phyloP scores from a whole-genome alignment of 2,888 invertebrate species.

The Meiosimyza decipiens region DNA sequence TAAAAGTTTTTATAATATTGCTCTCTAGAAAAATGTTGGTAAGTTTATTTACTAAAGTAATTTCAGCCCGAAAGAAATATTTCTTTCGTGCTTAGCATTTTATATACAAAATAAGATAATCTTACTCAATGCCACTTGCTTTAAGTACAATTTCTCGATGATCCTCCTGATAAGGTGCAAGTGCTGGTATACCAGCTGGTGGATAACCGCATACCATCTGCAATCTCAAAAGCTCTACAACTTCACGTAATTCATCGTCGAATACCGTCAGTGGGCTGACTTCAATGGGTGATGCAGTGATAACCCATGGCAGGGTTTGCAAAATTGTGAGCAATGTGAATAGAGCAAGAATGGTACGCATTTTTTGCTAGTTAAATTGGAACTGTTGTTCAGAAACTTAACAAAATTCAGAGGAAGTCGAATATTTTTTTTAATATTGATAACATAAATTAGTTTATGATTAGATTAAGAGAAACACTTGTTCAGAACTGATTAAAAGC shows the following conservation, averaged over 20 bases:
- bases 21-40: neutral
- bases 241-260: conserved; percentile 58
- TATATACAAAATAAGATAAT: too few species aligned
- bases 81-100: too few species aligned
- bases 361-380: conserved; percentile 10
- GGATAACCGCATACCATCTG: conserved; percentile 63
- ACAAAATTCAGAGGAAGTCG: neutral
- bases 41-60: too few species aligned
- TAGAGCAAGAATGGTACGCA: conserved; percentile 9
- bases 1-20: neutral
- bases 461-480: too few species aligned
- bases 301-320: neutral
- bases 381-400: neutral
- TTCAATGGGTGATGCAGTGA: neutral
- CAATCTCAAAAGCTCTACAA: conserved; percentile 56
- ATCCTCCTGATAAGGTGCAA: conserved; percentile 55
- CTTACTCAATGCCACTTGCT: conserved; percentile 48
- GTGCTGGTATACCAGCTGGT: conserved; percentile 51
- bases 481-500: too few species aligned
- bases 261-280: conserved; percentile 43
- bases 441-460: too few species aligned
- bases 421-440: too few species aligned
- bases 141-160: conserved; percentile 44
- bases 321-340: neutral
- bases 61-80: too few species aligned